phyloP scores from a whole-genome alignment of 2,113 vertebrate species.

The Actinemys pallida region DNA sequence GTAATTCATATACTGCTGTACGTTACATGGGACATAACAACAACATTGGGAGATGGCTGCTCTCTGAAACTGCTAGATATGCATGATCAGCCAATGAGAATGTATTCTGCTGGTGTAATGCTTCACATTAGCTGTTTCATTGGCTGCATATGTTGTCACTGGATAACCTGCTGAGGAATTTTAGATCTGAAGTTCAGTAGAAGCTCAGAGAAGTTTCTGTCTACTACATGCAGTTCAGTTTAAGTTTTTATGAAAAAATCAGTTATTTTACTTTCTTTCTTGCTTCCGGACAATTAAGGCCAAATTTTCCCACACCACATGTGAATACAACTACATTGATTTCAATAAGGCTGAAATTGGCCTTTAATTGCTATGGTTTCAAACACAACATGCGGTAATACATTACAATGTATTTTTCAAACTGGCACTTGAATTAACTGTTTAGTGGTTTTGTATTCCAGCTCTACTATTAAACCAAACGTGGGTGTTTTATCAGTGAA shows the following conservation, averaged over 20 bases:
- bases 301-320: neutral
- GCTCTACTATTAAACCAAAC: neutral
- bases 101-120: neutral
- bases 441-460: neutral
- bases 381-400: neutral
- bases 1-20: neutral
- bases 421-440: neutral
- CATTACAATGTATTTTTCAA: neutral
- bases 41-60: accelerated
- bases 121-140: neutral
- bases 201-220: neutral
- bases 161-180: neutral
- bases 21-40: accelerated
- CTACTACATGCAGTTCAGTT: neutral
- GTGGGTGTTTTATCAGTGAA: neutral
- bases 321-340: neutral
- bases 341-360: neutral
- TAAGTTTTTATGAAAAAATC: neutral
- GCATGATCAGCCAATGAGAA: neutral
- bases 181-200: neutral
- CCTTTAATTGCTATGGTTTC: neutral
- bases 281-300: neutral
- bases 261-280: neutral
- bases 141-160: accelerated
- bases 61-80: neutral